phyloP scores from a whole-genome alignment of 2,888 invertebrate species.

The Lasioglossum figueresi region DNA sequence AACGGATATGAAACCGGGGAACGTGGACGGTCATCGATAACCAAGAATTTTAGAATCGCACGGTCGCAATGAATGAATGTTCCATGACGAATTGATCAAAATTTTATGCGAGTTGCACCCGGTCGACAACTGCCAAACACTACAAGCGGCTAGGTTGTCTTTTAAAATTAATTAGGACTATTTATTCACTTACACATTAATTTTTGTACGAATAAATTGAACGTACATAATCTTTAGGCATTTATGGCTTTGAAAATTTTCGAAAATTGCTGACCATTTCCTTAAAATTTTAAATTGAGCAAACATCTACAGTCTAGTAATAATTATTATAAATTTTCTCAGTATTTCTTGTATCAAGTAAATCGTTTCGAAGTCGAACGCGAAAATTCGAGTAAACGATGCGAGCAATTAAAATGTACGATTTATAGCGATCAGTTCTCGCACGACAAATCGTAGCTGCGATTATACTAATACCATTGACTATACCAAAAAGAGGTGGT shows the following conservation, averaged over 20 bases:
- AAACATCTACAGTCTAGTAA: too few relatives aligned
- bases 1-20: constrained; percentile 33
- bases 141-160: too few relatives aligned
- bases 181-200: too few relatives aligned
- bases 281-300: too few relatives aligned
- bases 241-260: too few relatives aligned
- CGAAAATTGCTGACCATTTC: too few relatives aligned
- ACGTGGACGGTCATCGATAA: constrained; percentile 21
- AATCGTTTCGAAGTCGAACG: neutral
- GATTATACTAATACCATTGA: neutral
- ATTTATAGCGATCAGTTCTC: neutral
- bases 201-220: too few relatives aligned
- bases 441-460: neutral
- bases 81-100: neutral
- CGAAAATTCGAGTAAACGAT: too few relatives aligned
- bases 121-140: neutral
- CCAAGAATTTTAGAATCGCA: constrained; percentile 25
- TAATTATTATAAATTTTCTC: neutral
- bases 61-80: neutral
- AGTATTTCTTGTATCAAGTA: neutral
- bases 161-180: too few relatives aligned
- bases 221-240: too few relatives aligned
- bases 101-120: neutral
- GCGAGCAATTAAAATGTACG: neutral
- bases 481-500: neutral